Evolutionary conservation across 2,888 invertebrate species (phyloP).

Genomic region (Hypomecis punctinalis): DNA sequence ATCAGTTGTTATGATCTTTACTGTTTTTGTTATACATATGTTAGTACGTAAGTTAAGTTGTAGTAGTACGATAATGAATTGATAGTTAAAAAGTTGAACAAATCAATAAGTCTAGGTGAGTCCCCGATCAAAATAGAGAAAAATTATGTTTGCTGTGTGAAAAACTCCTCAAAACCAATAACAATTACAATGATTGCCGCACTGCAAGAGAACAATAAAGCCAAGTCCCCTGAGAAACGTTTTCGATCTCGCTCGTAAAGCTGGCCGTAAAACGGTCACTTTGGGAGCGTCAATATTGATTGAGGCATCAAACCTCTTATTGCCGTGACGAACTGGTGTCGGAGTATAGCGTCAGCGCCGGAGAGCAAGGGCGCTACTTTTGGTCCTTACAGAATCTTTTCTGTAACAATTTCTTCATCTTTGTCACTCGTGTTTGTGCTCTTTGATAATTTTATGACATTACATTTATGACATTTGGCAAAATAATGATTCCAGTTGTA

Average conservation of each 20-base stretch:
- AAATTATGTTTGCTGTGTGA: not conserved
- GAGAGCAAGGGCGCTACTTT: slow-evolving; percentile 18
- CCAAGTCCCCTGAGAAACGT: slow-evolving; percentile 23
- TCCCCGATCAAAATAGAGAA: too few species aligned
- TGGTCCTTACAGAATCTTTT: not conserved
- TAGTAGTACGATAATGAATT: too few species aligned
- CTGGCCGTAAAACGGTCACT: slow-evolving; percentile 34
- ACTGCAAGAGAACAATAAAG: slow-evolving; percentile 24
- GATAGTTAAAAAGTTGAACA: too few species aligned
- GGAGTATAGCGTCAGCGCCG: slow-evolving; percentile 37
- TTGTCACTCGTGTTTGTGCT: too few species aligned
- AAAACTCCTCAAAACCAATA: not conserved
- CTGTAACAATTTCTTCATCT: not conserved
- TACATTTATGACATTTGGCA: too few species aligned
- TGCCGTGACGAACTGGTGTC: slow-evolving; percentile 40
- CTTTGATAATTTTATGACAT: too few species aligned
- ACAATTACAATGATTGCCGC: slow-evolving; percentile 5
- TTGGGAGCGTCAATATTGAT: slow-evolving; percentile 44
- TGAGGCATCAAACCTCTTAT: slow-evolving; percentile 44
- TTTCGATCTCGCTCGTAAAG: slow-evolving; percentile 30
- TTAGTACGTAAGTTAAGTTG: too few species aligned
- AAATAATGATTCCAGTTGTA: not conserved
- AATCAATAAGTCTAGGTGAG: too few species aligned
- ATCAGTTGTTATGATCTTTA: too few species aligned
- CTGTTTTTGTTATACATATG: too few species aligned